These are phyloP conservation scores for Rhingia campestris DNA, from an alignment of 2,888 invertebrate genomes.

Conservation along the genomic window DNA sequence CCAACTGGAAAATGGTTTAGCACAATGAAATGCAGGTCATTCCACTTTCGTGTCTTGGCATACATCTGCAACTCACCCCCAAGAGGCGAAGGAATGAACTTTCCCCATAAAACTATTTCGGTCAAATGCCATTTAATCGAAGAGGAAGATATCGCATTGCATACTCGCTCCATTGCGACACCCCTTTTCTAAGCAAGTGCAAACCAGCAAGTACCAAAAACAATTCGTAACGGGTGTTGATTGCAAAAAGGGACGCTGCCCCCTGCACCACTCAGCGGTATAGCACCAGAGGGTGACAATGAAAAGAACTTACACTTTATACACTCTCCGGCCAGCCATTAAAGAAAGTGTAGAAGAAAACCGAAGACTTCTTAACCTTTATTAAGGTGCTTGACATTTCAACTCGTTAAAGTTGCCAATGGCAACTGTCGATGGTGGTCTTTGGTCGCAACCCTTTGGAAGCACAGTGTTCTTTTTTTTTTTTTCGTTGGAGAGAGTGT, in stretches of 20 bases:
- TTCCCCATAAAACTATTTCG: constrained; percentile 60
- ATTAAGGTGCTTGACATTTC: constrained; percentile 72
- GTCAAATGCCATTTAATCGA: constrained; percentile 72
- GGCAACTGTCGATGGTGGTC: constrained; percentile 29
- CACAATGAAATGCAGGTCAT: constrained; percentile 49
- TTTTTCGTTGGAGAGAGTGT: constrained; percentile 7
- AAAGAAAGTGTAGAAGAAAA: constrained; percentile 31
- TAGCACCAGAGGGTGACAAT: constrained; percentile 12
- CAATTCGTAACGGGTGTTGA: constrained; percentile 70
- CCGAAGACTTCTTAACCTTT: constrained; percentile 67
- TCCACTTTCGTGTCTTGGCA: constrained; percentile 53
- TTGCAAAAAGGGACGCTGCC: constrained; percentile 45
- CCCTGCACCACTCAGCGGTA: neutral
- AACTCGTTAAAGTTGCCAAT: constrained; percentile 54
- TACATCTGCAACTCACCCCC: constrained; percentile 22
- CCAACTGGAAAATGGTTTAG: constrained; percentile 26
- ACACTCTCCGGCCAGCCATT: constrained; percentile 1
- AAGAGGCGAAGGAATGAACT: constrained; percentile 49
- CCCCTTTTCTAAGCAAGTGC: constrained; percentile 37
- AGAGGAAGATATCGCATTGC: constrained; percentile 63
- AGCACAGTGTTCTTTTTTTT: neutral
- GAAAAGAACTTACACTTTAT: constrained; percentile 47
- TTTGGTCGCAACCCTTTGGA: constrained; percentile 36
- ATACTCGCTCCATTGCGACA: constrained; percentile 12
- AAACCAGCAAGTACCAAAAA: constrained; percentile 66